Conservation (phyloP, 2,888 invertebrate species). For the Megastigmus dorsalis region DNA sequence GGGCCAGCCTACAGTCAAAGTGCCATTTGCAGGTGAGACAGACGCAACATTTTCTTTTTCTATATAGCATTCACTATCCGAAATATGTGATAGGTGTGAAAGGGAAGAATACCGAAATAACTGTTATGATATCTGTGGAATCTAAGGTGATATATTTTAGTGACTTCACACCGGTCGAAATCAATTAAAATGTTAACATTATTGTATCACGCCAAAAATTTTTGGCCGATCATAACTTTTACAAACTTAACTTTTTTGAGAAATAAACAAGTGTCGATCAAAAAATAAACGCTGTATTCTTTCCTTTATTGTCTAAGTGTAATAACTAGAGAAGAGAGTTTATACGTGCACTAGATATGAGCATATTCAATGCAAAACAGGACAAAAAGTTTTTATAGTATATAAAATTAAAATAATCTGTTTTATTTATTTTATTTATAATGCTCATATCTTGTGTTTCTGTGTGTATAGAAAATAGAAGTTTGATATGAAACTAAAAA, state of each 20-base stretch:
- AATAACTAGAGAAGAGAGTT: constrained; percentile 36
- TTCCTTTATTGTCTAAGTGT: constrained; percentile 47
- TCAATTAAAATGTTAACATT: too few relatives aligned
- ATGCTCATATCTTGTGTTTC: constrained; percentile 8
- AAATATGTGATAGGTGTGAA: constrained; percentile 47
- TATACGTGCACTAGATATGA: neutral
- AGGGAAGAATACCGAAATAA: too few relatives aligned
- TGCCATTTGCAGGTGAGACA: constrained; percentile 96
- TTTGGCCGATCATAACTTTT: too few relatives aligned
- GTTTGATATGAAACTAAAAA: too few relatives aligned
- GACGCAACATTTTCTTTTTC: too few relatives aligned
- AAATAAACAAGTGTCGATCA: too few relatives aligned
- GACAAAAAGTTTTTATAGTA: neutral
- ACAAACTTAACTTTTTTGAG: too few relatives aligned
- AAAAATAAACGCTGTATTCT: too few relatives aligned
- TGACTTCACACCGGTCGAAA: too few relatives aligned
- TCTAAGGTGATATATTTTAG: too few relatives aligned
- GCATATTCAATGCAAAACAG: neutral
- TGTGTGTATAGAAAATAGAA: constrained; percentile 12
- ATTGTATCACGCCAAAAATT: too few relatives aligned
- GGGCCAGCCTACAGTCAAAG: constrained; percentile 99
- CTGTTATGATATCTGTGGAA: too few relatives aligned
- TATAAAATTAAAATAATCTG: neutral
- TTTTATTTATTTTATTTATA: neutral
- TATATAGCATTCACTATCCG: neutral